Base-by-base conservation (phyloP, 2,113 vertebrate species). In the Callopanchax toddi region DNA sequence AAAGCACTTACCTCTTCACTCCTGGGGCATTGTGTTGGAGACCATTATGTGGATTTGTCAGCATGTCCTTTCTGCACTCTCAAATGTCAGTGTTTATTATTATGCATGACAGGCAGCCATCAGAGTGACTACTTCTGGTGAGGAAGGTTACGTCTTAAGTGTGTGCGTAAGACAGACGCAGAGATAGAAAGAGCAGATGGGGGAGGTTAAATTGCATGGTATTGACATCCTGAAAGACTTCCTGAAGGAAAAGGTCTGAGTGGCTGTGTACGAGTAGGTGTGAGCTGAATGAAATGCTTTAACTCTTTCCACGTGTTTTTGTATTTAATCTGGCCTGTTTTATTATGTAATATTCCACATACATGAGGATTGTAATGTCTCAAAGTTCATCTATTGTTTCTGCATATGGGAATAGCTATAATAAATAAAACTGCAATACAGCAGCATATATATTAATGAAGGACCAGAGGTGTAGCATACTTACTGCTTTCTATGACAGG, bases 1-100 rank as follows among this genome's bases (percentile, higher is more conserved):
- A 76, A 86, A 69, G 6, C 72, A 68, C 60, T 63, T 72, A 62
- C 69, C 75, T 77, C 72, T 66, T 74, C 51, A n/a, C 61, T 80
- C 62, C 32, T 59, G 34, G 76, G 56, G 50, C 67, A 23, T 51
- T 34, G 29, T 57, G 72, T 77, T 71, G 45, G 66, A 79, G 55
- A 74, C 67, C 75, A 60, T 80, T 78, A 82, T 84, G 68, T 63
- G 84, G 80, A 81, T 85, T 78, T 85, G 68, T 82, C 69, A 0
- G 55, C 6, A 58, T 58, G 74, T 88, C 80, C 78, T 79, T 54
- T 65, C 75, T 43, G 55, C 66, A 43, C 75, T 67, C 58, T 65
- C 56, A 88, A 88, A 89, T 85, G 85, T 89, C 86, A 89, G 48
- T 37, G 16, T 61, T 50, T 29, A 53, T 89, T 87, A 78, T 83